These are phyloP conservation scores for Cyanoramphus novaezelandiae DNA, from an alignment of 2,113 vertebrate species.

Conservation along the genomic window DNA sequence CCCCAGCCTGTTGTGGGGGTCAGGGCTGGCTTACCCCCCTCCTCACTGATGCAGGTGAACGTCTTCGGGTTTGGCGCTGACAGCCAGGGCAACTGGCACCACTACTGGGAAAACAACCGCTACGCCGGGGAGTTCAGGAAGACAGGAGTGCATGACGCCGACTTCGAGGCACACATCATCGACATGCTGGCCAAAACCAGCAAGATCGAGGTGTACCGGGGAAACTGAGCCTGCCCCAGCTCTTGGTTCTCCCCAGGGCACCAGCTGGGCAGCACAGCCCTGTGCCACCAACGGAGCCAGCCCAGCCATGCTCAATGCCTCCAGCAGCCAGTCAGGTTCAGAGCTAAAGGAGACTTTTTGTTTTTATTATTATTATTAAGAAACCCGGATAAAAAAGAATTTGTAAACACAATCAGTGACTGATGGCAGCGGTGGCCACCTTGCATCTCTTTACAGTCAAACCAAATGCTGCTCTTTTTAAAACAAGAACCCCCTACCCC, in stretches of 20 bases:
- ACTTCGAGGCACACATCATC: conserved; percentile 95
- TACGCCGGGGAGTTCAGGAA: conserved; percentile 96
- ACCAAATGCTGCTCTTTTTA: conserved; percentile 69
- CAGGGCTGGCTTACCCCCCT: background rate
- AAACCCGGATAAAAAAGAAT: conserved; percentile 17
- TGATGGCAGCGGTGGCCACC: background rate
- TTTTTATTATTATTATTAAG: background rate
- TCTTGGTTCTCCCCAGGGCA: too few species aligned
- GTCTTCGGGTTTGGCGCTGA: conserved; percentile 96
- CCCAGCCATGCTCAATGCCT: background rate
- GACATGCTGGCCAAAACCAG: conserved; percentile 86
- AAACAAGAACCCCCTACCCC: background rate
- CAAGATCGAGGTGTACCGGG: conserved; percentile 91
- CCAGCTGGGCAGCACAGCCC: too few species aligned
- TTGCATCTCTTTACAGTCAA: conserved; percentile 27
- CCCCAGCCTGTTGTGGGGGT: background rate
- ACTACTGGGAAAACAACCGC: conserved; percentile 99
- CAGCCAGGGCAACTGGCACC: conserved; percentile 95
- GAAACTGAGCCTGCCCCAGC: conserved; percentile 78
- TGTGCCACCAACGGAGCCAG: background rate
- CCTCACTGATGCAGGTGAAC: conserved; percentile 82
- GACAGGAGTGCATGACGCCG: conserved; percentile 93
- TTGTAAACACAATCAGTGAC: conserved; percentile 11
- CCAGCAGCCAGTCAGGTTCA: conserved; percentile 24
- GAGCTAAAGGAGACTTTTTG: conserved; percentile 37